Evolutionary conservation across 2,113 vertebrate genomes (phyloP), one percentile per base, ranked within the genome.

Genomic region (Forbesichthys agassizii): DNA sequence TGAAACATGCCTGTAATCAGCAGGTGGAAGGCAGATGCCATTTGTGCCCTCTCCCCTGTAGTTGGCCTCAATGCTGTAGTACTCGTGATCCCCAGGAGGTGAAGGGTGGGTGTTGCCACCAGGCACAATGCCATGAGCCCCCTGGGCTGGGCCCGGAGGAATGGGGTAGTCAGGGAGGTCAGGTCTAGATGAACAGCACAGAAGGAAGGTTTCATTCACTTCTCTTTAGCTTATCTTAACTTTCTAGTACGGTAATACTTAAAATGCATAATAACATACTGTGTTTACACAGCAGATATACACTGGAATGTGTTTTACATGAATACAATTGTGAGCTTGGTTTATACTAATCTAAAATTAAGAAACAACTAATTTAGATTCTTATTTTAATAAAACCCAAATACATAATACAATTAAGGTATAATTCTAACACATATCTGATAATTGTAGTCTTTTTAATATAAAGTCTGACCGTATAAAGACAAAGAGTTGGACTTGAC

Each of bases 131-230:
- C 86, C 71, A 51, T 60, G 80, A 59, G 86, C 74, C 61, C 92
- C 74, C 65, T 94, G 95, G 70, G 90, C 80, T 65, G 86, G 86
- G 36, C 80, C 79, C 59, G 94, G 93, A 68, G 95, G 95, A 81
- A 94, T 90, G 58, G 94, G 96, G 76, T 95, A 95, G 87, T 94
- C 94, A 1, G 92, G 93, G 64, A 94, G 87, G 68, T 97, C 95
- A 64, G 93, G 95, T 33, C 94, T 91, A 54, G 93, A 92, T 33
- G 54, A 80, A 65, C 80, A 88, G 78, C 49, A 77, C 9, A 61
- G 62, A 61, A 48, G 52, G 33, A 67, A 48, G 66, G 36, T 42
- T 42, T 42, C 36, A 42, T 65, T 51, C 65, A 61, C 53, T 70
- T 67, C 70, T 73, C 13, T 49, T 64, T 61, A 54, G 68, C 69